Evolutionary conservation across 2,888 invertebrate genomes (phyloP), one percentile per base, ranked within the genome.

Genomic region (Dryobotodes eremita): DNA sequence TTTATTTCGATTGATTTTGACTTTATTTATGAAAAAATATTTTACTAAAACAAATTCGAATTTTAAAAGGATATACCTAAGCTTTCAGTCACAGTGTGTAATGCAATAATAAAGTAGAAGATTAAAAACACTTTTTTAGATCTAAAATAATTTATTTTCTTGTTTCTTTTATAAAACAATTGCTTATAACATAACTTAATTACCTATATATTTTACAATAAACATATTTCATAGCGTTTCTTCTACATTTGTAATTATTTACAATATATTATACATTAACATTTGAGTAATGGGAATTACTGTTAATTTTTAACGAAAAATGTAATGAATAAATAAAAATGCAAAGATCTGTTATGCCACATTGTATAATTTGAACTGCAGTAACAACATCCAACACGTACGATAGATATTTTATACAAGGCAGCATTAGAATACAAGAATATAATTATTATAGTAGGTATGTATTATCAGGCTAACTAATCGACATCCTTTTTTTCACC

Each of bases 121-220:
- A 59, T 59, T 36, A n/a, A 13, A 82, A 88, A 86, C 73, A 59
- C 61, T 42, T 42, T 48, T 42, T 65, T 95, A 94, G 93, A 94
- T 96, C 96, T 97, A 96, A 96, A 97, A 97, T 97, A 97, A 95
- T 96, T 96, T 96, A 96, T 96, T 96, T 93, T 93, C 92, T 92
- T 94, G 93, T 94, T 94, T 92, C 93, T 94, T 95, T 96, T 96
- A 95, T 95, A 96, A 96, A 96, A 96, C 95, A 96, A 96, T 95
- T 89, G 91, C 94, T 96, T 95, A 95, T 73, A 89, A 88, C 82
- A 85, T 91, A 94, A 93, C 89, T 95, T 94, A 95, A 76, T 90
- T 86, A 36, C 31, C 31, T 36, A 88, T 92, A 90, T 92, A 90
- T 92, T 95, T 93, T 95, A 96, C 95, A 96, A 92, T 95, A 94